A percentile compares a stretch with the other conserved stretches of the same genome.
phyloP scores from a whole-genome alignment of 2,113 vertebrate genomes.

The Poeciliopsis prolifica region DNA sequence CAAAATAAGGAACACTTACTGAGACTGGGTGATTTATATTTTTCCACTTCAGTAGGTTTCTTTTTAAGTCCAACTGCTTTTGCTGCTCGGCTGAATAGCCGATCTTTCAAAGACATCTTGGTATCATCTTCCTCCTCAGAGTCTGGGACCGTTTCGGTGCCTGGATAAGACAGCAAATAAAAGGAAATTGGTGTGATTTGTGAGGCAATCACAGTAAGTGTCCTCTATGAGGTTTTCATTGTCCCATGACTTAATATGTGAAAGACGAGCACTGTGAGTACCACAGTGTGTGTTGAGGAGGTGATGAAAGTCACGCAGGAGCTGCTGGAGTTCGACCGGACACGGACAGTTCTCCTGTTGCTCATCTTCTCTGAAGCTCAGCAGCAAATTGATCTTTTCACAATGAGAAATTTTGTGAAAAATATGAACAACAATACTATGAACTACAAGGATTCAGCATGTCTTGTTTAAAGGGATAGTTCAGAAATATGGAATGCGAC shows the following conservation, averaged over 20 bases:
- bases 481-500: not conserved
- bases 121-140: conserved; percentile 78
- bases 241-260: not conserved
- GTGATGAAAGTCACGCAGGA: conserved; percentile 89
- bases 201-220: not conserved
- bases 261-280: conserved; percentile 56
- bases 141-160: conserved; percentile 85
- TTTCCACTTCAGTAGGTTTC: conserved; percentile 77
- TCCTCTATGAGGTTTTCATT: conserved; percentile 1
- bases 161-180: conserved; percentile 67
- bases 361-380: conserved; percentile 89
- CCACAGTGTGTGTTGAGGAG: conserved; percentile 89
- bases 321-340: conserved; percentile 85
- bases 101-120: conserved; percentile 84
- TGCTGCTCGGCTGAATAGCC: conserved; percentile 82
- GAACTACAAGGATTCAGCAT: not conserved
- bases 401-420: not conserved
- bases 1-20: conserved; percentile 78
- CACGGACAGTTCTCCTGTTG: conserved; percentile 87
- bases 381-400: conserved; percentile 90
- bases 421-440: not conserved
- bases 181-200: not conserved
- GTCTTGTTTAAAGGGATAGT: not conserved
- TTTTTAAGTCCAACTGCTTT: conserved; percentile 84
- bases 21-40: conserved; percentile 72